Percentiles rank a stretch among this genome's conserved stretches.
Evolutionary conservation across 2,113 vertebrate genomes (phyloP).

Genomic region (Aspidoscelis tigris): DNA sequence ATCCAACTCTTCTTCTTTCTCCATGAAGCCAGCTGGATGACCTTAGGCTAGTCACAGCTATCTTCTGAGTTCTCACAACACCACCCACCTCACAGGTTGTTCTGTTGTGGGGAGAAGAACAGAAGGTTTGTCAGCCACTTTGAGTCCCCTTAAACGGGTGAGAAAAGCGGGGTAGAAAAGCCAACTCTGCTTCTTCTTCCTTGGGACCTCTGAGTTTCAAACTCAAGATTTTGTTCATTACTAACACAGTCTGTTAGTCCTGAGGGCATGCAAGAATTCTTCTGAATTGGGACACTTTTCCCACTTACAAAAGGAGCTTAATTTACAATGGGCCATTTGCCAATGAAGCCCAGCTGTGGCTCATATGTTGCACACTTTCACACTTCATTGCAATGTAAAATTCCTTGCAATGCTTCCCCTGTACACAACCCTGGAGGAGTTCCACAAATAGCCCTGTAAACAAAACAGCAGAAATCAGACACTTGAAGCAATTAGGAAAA

Average conservation of each 20-base stretch:
- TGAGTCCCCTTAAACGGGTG: too few species aligned
- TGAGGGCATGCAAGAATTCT: not conserved
- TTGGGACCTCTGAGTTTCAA: not conserved
- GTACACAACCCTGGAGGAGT: not conserved
- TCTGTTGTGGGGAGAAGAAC: too few species aligned
- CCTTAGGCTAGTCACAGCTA: too few species aligned
- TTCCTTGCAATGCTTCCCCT: not conserved
- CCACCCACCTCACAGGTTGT: too few species aligned
- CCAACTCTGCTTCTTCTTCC: too few species aligned
- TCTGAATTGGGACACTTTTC: not conserved
- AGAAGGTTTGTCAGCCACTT: too few species aligned
- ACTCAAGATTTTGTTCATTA: not conserved
- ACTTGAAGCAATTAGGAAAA: not conserved
- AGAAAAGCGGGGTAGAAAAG: too few species aligned
- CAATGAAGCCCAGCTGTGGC: not conserved
- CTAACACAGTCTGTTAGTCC: not conserved
- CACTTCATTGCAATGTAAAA: not conserved
- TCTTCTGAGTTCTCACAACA: too few species aligned
- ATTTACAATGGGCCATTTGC: not conserved
- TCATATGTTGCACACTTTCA: not conserved
- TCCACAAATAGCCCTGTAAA: not conserved
- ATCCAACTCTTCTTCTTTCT: too few species aligned
- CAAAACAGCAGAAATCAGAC: not conserved
- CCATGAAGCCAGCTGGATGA: too few species aligned
- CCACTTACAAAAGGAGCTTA: not conserved